phyloP scores from a whole-genome alignment of 2,797 vertebrate species.

The Dendrocincla fuliginosa region DNA sequence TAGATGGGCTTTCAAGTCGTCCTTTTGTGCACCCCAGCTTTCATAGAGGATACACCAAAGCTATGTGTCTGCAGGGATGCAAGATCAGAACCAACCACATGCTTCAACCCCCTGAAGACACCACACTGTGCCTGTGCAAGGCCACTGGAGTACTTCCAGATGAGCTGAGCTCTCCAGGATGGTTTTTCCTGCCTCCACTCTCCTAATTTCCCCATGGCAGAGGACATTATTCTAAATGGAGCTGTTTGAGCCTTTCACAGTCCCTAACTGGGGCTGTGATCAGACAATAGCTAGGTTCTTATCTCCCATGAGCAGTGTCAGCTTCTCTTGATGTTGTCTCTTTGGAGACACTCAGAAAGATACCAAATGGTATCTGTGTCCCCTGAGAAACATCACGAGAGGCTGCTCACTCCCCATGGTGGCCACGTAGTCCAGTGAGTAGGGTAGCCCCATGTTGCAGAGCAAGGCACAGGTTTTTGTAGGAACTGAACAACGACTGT shows the following conservation, averaged over 20 bases:
- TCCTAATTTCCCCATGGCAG: background rate
- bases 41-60: fast-evolving
- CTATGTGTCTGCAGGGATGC: background rate
- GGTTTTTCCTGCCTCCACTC: background rate
- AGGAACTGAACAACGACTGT: fast-evolving
- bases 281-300: background rate
- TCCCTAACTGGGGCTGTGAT: background rate
- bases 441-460: background rate
- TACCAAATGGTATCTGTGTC: background rate
- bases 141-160: background rate
- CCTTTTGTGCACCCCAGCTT: background rate
- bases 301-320: background rate
- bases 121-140: background rate
- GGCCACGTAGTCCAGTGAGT: background rate
- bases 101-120: background rate
- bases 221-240: background rate
- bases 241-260: background rate
- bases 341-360: background rate
- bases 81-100: background rate
- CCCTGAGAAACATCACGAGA: background rate
- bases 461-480: background rate
- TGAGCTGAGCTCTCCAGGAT: background rate
- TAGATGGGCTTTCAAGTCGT: background rate
- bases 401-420: background rate
- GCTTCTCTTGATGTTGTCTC: background rate